Evolutionary conservation across 1,140 invertebrate genomes (phyloP).

Genomic region (Pseudobourletiella spinata): DNA sequence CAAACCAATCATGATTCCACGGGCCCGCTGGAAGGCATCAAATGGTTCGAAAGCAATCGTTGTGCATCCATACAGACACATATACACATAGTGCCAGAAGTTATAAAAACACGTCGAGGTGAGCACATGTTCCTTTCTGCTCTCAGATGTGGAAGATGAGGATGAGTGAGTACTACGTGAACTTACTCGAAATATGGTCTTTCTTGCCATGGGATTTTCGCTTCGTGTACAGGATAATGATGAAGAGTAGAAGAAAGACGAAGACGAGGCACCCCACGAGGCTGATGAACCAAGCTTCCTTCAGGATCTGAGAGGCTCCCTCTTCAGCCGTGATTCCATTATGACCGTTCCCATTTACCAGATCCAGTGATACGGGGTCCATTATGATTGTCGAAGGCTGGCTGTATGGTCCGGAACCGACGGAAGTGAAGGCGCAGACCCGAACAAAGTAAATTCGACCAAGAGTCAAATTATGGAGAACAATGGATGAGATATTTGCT

Average conservation of each 20-base stretch:
- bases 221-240: slow-evolving; percentile 54
- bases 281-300: slow-evolving; percentile 67
- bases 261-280: slow-evolving; percentile 60
- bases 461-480: slow-evolving; percentile 60
- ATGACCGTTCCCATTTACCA: slow-evolving; percentile 10
- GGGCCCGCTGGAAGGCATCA: too few species aligned
- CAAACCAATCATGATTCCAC: too few species aligned
- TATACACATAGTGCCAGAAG: too few species aligned
- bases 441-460: slow-evolving; percentile 61
- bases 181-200: slow-evolving; percentile 37
- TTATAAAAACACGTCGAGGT: too few species aligned
- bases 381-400: slow-evolving; percentile 50
- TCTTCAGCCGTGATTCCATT: slow-evolving; percentile 25
- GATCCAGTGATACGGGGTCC: slow-evolving; percentile 44
- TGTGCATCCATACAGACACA: too few species aligned
- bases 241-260: slow-evolving; percentile 54
- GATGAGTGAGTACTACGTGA: neutral
- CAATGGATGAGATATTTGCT: slow-evolving; percentile 60
- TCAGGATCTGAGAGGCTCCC: slow-evolving; percentile 42
- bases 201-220: slow-evolving; percentile 41
- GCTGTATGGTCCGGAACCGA: slow-evolving; percentile 60
- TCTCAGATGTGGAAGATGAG: neutral
- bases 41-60: too few species aligned
- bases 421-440: slow-evolving; percentile 61
- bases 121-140: too few species aligned